Evolutionary conservation across 2,113 vertebrate species (phyloP).

Genomic region (Catharus fuscescens): DNA sequence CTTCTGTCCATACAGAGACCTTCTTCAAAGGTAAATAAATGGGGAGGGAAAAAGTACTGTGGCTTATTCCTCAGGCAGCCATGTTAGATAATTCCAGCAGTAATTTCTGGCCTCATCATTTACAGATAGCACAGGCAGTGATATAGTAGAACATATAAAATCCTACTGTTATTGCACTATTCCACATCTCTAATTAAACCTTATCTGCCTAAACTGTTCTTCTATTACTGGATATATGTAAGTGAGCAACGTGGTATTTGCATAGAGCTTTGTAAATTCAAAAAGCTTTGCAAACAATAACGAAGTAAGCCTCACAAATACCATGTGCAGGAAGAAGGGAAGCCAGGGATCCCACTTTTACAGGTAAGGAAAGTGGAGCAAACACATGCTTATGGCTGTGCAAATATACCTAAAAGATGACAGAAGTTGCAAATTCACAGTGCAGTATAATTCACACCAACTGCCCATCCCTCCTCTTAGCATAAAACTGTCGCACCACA

Average conservation of each 20-base stretch:
- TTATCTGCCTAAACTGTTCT: slow-evolving; percentile 11
- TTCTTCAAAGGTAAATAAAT: neutral
- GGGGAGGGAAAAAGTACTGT: neutral
- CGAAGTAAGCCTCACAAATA: neutral
- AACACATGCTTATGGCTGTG: neutral
- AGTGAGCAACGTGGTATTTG: slow-evolving; percentile 33
- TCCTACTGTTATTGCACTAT: neutral
- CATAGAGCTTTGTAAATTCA: slow-evolving; percentile 7
- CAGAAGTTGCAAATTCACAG: neutral
- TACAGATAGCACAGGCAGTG: neutral
- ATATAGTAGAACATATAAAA: neutral
- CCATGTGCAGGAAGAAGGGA: rapidly evolving
- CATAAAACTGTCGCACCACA: neutral
- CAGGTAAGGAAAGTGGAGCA: neutral
- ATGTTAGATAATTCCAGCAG: neutral
- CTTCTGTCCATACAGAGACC: neutral
- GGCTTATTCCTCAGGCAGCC: neutral
- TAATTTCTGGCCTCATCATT: neutral
- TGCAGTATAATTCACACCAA: neutral
- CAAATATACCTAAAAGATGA: neutral
- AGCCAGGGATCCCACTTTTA: neutral
- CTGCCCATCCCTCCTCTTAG: neutral
- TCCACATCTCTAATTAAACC: slow-evolving; percentile 42
- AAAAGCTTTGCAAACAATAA: slow-evolving; percentile 43
- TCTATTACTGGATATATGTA: neutral